phyloP scores from a whole-genome alignment of 2,113 vertebrate genomes.

The Eclectus roratus region DNA sequence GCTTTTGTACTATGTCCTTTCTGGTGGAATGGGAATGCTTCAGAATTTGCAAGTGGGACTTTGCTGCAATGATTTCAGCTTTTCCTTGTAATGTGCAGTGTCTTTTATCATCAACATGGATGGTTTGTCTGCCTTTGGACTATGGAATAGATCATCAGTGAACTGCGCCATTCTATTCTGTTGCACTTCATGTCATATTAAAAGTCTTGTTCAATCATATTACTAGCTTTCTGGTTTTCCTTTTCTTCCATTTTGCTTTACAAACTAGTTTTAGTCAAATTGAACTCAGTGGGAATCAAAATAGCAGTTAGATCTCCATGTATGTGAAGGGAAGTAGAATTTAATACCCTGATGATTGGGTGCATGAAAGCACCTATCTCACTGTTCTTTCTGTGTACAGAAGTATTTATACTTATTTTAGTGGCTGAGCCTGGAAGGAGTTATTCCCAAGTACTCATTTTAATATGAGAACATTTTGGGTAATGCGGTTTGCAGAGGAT shows the following conservation, averaged over 20 bases:
- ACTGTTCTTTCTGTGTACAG: not conserved
- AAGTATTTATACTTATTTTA: not conserved
- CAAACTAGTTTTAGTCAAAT: not conserved
- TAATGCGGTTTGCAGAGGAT: not conserved
- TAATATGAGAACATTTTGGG: not conserved
- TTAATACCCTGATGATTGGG: not conserved
- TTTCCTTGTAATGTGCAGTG: not conserved
- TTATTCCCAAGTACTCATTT: not conserved
- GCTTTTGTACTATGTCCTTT: not conserved
- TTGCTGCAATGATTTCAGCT: not conserved
- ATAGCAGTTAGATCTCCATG: not conserved
- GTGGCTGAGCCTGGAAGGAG: not conserved
- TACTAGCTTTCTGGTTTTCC: not conserved
- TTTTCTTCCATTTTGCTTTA: not conserved
- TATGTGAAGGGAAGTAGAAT: not conserved
- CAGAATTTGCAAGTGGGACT: not conserved
- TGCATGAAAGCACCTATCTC: not conserved
- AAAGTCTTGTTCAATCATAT: not conserved
- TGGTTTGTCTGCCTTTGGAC: not conserved
- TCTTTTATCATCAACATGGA: accelerated
- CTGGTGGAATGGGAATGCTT: not conserved
- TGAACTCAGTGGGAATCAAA: not conserved
- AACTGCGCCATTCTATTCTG: not conserved
- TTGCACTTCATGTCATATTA: not conserved
- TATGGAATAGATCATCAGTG: accelerated